Evolutionary conservation across 2,113 vertebrate species (phyloP).

Genomic region (Oceanites oceanicus): DNA sequence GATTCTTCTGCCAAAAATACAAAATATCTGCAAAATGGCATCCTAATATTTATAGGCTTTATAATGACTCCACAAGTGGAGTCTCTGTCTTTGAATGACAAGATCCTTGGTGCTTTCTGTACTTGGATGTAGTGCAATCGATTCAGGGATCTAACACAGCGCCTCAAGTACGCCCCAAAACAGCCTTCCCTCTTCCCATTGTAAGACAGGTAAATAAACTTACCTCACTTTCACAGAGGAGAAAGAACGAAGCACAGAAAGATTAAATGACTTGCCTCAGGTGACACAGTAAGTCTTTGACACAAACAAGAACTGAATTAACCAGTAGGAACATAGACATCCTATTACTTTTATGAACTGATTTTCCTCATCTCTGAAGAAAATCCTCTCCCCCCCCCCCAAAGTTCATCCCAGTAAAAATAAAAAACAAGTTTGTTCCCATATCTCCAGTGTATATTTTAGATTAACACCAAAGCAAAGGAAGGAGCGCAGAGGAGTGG

Average conservation of each 20-base stretch:
- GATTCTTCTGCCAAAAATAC: not conserved
- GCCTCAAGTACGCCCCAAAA: not conserved
- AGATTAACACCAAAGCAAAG: not conserved
- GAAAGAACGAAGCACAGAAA: not conserved
- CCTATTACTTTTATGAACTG: not conserved
- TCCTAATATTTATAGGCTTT: not conserved
- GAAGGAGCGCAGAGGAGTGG: fast-evolving
- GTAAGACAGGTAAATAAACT: not conserved
- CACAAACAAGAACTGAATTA: not conserved
- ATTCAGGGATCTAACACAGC: not conserved
- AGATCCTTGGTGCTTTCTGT: not conserved
- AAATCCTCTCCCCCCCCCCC: not conserved
- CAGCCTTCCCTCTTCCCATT: not conserved
- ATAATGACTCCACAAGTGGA: not conserved
- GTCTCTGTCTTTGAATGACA: not conserved
- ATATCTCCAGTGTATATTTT: not conserved
- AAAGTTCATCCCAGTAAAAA: not conserved
- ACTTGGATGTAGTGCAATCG: not conserved
- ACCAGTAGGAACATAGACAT: not conserved
- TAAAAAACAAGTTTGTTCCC: not conserved
- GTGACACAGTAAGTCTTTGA: not conserved
- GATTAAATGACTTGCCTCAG: not conserved
- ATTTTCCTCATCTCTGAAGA: not conserved
- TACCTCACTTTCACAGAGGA: not conserved
- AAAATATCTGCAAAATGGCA: not conserved